These are phyloP conservation scores for Geotrupes spiniger DNA, from an alignment of 2,888 invertebrate species.

Conservation along the genomic window DNA sequence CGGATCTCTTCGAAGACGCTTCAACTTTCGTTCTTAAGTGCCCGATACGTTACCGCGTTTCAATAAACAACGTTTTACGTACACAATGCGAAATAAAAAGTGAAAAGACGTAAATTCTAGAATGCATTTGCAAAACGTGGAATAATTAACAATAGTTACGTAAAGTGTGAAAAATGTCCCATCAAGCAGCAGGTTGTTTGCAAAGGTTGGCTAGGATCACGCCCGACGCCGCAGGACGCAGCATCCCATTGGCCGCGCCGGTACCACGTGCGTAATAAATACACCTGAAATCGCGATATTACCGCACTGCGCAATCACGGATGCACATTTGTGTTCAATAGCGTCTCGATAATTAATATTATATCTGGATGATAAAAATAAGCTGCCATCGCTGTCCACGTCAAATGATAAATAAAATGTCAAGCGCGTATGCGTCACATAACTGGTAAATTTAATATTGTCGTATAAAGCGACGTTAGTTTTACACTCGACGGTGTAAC, in stretches of 20 bases:
- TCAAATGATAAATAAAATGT: conserved; percentile 9
- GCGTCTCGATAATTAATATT: conserved; percentile 20
- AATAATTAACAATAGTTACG: conserved; percentile 21
- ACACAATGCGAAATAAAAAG: conserved; percentile 1
- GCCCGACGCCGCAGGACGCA: conserved; percentile 35
- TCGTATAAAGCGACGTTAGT: no score
- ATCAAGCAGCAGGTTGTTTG: conserved; percentile 14
- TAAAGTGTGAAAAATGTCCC: conserved; percentile 25
- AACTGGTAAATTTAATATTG: no score
- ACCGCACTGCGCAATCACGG: conserved; percentile 23
- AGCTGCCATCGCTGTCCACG: conserved; percentile 11
- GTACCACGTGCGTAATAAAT: conserved; percentile 32
- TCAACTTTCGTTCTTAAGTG: not conserved
- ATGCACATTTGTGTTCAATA: conserved; percentile 13
- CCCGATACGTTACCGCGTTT: not conserved
- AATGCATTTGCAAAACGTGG: conserved; percentile 10
- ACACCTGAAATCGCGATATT: conserved; percentile 13
- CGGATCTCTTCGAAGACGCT: no score
- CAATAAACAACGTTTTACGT: not conserved
- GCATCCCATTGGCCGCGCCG: conserved; percentile 28
- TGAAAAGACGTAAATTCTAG: conserved; percentile 5
- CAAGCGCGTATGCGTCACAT: no score
- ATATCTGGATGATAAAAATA: conserved; percentile 20
- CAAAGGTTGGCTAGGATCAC: conserved; percentile 25
- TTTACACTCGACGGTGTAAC: no score